Evolutionary conservation across 2,113 vertebrate genomes (phyloP).

Genomic region (Saimiri boliviensis): DNA sequence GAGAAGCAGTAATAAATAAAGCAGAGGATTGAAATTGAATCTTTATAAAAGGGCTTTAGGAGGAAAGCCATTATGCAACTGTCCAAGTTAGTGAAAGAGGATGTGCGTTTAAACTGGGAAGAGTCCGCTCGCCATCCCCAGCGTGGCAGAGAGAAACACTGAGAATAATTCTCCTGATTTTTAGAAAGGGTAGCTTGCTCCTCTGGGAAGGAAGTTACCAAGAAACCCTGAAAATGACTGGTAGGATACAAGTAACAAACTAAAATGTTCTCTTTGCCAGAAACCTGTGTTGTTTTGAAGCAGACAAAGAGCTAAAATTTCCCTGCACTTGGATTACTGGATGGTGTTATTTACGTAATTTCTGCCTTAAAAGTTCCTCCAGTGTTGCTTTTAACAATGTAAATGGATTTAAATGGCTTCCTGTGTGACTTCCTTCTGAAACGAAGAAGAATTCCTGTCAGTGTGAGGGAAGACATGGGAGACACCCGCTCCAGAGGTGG

Average conservation of each 20-base stretch:
- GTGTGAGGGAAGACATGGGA: not conserved
- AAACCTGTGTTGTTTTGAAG: not conserved
- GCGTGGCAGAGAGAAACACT: no score
- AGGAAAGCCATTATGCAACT: not conserved
- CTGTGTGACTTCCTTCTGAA: not conserved
- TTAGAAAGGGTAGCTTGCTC: not conserved
- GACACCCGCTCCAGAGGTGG: no score
- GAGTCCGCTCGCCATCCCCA: accelerated
- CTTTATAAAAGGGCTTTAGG: slow-evolving; percentile 38
- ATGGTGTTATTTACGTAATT: not conserved
- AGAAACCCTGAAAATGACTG: not conserved
- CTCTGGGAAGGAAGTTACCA: not conserved
- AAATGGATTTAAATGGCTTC: not conserved
- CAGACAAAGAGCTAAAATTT: not conserved
- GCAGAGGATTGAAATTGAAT: slow-evolving; percentile 57
- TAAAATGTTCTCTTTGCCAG: not conserved
- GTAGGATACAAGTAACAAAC: not conserved
- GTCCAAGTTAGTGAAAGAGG: not conserved
- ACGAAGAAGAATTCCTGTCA: not conserved
- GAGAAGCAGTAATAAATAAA: slow-evolving; percentile 65
- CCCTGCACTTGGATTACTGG: not conserved
- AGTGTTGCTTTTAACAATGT: not conserved
- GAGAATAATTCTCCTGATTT: not conserved
- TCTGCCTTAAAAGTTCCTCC: not conserved
- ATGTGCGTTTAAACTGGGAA: not conserved